phyloP scores from a whole-genome alignment of 2,797 vertebrate species.

The Ficedula albicollis region DNA sequence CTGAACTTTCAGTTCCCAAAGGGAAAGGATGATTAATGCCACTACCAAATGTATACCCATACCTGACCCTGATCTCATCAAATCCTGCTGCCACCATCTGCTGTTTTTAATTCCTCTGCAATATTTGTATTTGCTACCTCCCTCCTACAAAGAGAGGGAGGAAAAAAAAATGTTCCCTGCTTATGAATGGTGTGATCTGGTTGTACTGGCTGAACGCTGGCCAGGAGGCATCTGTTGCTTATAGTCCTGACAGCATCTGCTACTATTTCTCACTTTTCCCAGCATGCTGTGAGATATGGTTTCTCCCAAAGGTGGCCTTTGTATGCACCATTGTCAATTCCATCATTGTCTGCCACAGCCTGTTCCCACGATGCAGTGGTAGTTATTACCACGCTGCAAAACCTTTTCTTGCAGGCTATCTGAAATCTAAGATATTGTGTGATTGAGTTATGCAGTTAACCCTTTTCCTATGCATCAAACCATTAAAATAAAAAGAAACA shows the following conservation, averaged over 20 bases:
- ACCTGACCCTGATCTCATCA: slow-evolving; percentile 80
- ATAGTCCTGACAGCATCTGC: slow-evolving; percentile 92
- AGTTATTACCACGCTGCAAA: slow-evolving; percentile 73
- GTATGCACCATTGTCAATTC: slow-evolving; percentile 90
- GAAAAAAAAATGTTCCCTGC: slow-evolving; percentile 64
- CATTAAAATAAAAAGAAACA: slow-evolving; percentile 46
- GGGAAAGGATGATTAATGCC: slow-evolving; percentile 73
- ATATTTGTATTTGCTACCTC: slow-evolving; percentile 76
- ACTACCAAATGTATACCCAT: slow-evolving; percentile 73
- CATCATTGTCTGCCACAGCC: slow-evolving; percentile 87
- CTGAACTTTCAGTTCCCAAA: slow-evolving; percentile 66
- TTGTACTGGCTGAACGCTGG: slow-evolving; percentile 78
- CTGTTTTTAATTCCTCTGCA: slow-evolving; percentile 81
- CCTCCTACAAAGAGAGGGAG: slow-evolving; percentile 70
- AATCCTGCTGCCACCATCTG: slow-evolving; percentile 81
- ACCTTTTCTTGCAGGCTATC: slow-evolving; percentile 70
- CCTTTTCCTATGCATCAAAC: slow-evolving; percentile 46
- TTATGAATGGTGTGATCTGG: slow-evolving; percentile 74
- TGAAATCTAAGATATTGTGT: slow-evolving; percentile 72
- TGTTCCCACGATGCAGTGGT: slow-evolving; percentile 91
- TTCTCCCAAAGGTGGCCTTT: slow-evolving; percentile 94
- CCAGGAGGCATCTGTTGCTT: slow-evolving; percentile 89
- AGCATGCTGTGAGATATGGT: slow-evolving; percentile 87
- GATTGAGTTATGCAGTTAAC: slow-evolving; percentile 63
- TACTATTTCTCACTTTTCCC: slow-evolving; percentile 91